Evolutionary conservation across 2,888 invertebrate genomes (phyloP).

Genomic region (Stenotaenia linearis): DNA sequence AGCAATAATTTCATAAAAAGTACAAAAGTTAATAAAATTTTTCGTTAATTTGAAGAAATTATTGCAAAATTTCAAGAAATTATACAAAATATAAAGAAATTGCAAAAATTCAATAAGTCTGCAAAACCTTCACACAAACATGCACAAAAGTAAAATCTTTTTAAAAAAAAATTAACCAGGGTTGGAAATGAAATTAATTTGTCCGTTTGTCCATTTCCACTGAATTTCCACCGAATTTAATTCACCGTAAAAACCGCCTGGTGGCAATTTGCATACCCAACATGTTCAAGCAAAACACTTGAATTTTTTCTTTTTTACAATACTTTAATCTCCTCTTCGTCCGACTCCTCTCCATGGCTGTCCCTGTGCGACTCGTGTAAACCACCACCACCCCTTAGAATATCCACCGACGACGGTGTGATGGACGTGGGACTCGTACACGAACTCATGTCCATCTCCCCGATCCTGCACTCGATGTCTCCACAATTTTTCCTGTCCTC

Average conservation of each 20-base stretch:
- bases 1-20: too few relatives aligned
- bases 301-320: conserved; percentile 24
- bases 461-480: not conserved
- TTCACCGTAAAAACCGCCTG: not conserved
- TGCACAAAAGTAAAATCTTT: too few relatives aligned
- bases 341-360: conserved; percentile 24
- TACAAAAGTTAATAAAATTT: too few relatives aligned
- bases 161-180: too few relatives aligned
- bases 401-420: not conserved
- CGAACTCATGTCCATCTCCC: conserved; percentile 17
- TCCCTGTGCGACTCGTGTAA: not conserved
- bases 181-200: not conserved
- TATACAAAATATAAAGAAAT: too few relatives aligned
- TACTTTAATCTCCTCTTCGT: conserved; percentile 32
- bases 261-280: not conserved
- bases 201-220: not conserved
- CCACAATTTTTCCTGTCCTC: conserved; percentile 33
- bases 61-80: too few relatives aligned
- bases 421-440: conserved; percentile 3
- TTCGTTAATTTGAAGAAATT: too few relatives aligned
- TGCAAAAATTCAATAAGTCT: too few relatives aligned
- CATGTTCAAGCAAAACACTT: not conserved
- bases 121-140: too few relatives aligned
- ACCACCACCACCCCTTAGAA: not conserved
- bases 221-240: not conserved